These are phyloP conservation scores for Eupsittula cactorum DNA, from an alignment of 2,113 vertebrate species.

Conservation along the genomic window DNA sequence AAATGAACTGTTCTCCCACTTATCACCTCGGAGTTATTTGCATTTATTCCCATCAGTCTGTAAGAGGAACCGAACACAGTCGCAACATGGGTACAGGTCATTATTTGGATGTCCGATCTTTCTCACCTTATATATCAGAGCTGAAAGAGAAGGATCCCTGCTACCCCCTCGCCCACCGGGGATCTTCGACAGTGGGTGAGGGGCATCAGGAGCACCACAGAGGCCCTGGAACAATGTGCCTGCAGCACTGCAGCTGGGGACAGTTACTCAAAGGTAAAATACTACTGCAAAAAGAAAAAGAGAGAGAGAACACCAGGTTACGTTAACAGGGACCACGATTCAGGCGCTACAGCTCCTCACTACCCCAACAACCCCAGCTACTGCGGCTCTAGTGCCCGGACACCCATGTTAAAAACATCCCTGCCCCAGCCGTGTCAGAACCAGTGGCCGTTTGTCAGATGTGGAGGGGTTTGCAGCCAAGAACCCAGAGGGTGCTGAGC, in stretches of 20 bases:
- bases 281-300: conserved; percentile 77
- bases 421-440: neutral
- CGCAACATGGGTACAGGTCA: neutral
- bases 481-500: conserved; percentile 15
- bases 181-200: conserved; percentile 99
- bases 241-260: conserved; percentile 87
- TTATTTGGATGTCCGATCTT: neutral
- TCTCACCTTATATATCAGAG: conserved; percentile 91
- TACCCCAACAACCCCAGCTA: neutral
- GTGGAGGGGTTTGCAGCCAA: neutral
- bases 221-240: conserved; percentile 96
- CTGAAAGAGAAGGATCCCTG: conserved; percentile 97
- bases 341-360: neutral
- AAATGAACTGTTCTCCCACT: neutral
- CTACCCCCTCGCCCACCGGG: conserved; percentile 98
- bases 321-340: neutral
- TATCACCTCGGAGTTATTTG: neutral
- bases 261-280: conserved; percentile 86
- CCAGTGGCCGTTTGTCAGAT: fast-evolving
- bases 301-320: neutral
- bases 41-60: neutral
- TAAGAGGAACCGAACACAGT: neutral
- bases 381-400: fast-evolving
- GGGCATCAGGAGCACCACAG: conserved; percentile 99
- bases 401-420: neutral